Conservation (phyloP, 2,113 vertebrate species). For the Lycocorax pyrrhopterus region DNA sequence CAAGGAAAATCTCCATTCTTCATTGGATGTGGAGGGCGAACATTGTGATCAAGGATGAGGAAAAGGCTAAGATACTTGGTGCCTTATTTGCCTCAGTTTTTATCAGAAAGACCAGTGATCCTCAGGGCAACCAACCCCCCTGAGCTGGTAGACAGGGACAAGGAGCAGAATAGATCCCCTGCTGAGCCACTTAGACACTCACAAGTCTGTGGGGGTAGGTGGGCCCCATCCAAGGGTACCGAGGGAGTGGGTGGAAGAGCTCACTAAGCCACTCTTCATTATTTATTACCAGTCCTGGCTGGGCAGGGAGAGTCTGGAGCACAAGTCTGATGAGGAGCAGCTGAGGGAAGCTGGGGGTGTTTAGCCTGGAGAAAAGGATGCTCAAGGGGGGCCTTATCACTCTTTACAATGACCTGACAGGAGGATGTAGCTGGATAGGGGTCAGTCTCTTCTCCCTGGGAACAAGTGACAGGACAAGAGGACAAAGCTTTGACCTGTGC, state of each 20-base stretch:
- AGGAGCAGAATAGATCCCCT: not conserved
- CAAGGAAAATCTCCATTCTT: not conserved
- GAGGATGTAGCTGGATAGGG: too few species aligned
- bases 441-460: not conserved
- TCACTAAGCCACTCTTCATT: not conserved
- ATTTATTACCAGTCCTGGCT: not conserved
- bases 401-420: not conserved
- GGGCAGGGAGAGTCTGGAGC: not conserved
- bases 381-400: too few species aligned
- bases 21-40: not conserved
- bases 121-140: too few species aligned
- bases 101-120: not conserved
- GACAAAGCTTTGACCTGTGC: not conserved
- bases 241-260: too few species aligned
- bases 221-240: not conserved
- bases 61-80: not conserved
- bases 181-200: not conserved
- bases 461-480: not conserved
- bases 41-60: not conserved
- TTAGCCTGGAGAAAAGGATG: not conserved
- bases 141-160: not conserved
- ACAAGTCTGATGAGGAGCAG: not conserved
- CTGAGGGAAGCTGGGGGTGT: not conserved
- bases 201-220: not conserved
- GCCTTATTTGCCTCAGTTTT: not conserved